Evolutionary conservation across 2,797 vertebrate species (phyloP).

Genomic region (Oceanodroma leucorhoa): DNA sequence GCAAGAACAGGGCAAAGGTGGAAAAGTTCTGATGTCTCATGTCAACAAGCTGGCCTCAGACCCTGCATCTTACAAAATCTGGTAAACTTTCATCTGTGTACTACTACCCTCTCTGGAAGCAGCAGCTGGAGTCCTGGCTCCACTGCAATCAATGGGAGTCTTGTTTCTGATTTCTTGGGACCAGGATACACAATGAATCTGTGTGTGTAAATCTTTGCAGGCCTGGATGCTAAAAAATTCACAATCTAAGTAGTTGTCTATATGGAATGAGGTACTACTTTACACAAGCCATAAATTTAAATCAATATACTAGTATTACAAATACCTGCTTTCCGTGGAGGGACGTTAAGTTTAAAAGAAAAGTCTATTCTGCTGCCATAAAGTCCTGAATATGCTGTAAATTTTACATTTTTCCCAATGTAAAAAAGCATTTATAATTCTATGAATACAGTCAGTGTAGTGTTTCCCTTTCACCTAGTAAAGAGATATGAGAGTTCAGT

Average conservation of each 20-base stretch:
- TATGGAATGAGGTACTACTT: background rate
- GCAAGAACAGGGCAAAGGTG: background rate
- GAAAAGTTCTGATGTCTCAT: background rate
- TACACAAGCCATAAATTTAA: background rate
- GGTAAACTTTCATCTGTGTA: background rate
- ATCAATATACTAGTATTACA: background rate
- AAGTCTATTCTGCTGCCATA: background rate
- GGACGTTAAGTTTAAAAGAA: background rate
- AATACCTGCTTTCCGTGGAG: background rate
- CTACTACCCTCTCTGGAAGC: background rate
- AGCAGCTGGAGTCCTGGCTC: background rate
- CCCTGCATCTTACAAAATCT: background rate
- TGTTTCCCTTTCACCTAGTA: background rate
- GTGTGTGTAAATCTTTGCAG: background rate
- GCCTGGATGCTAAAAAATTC: background rate
- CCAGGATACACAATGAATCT: background rate
- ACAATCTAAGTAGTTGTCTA: background rate
- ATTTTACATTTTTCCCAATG: background rate
- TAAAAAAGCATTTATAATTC: background rate
- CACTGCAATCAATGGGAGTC: background rate
- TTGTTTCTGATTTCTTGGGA: conserved; percentile 19
- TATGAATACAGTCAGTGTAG: background rate
- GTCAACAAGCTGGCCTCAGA: background rate
- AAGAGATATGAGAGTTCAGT: background rate
- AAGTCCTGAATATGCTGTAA: background rate